Evolutionary conservation across 2,888 invertebrate species (phyloP).

Genomic region (Saturnia pavonia): DNA sequence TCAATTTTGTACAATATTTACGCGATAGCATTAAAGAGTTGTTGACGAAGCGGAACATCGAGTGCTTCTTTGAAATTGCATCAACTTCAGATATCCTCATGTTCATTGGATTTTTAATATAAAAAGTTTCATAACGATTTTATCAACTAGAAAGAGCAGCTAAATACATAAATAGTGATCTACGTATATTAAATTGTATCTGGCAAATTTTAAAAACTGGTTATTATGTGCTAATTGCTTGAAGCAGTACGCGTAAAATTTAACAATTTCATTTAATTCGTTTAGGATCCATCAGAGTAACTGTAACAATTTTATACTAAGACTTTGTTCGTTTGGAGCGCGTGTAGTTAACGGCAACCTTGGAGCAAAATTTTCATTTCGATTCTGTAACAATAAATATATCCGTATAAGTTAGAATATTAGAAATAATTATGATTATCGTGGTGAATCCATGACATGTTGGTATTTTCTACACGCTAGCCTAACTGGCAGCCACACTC

Average conservation of each 20-base stretch:
- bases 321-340: background rate
- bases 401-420: background rate
- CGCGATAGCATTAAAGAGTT: background rate
- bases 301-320: background rate
- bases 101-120: background rate
- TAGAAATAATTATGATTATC: too few relatives aligned
- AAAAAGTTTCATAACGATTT: background rate
- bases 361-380: background rate
- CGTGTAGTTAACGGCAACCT: conserved; percentile 8
- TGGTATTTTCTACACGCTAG: background rate
- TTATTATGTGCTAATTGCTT: too few relatives aligned
- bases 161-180: background rate
- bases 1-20: background rate
- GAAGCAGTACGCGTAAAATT: background rate
- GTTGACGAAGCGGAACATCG: too few relatives aligned
- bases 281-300: background rate
- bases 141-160: background rate
- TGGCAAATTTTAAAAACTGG: background rate
- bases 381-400: conserved; percentile 16
- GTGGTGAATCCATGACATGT: background rate
- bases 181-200: background rate
- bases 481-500: background rate
- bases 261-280: background rate
- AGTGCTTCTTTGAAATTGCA: too few relatives aligned
- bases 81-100: too few relatives aligned